phyloP scores from a whole-genome alignment of 2,888 invertebrate genomes.

The Drosophila kanekoi region DNA sequence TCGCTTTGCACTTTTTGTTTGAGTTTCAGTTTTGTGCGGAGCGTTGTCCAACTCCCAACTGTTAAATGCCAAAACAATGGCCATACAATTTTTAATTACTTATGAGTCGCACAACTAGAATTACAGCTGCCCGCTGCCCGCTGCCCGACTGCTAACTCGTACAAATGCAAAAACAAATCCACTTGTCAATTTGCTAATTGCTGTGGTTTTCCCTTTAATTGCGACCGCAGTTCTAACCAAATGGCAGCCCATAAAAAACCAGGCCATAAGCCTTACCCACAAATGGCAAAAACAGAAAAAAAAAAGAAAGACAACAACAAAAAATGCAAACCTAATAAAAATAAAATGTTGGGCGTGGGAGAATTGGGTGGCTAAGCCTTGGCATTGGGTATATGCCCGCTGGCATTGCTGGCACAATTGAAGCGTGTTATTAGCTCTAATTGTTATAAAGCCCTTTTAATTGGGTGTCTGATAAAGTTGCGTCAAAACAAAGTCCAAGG shows the following conservation, averaged over 20 bases:
- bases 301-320: not conserved
- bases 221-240: constrained; percentile 60
- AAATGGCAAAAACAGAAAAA: constrained; percentile 17
- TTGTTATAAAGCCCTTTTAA: constrained; percentile 79
- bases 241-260: constrained; percentile 58
- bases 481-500: constrained; percentile 58
- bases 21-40: constrained; percentile 30
- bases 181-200: constrained; percentile 78
- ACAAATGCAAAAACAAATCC: constrained; percentile 67
- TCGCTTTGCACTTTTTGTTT: constrained; percentile 63
- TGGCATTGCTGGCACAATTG: constrained; percentile 71
- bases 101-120: constrained; percentile 47
- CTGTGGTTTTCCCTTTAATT: constrained; percentile 74
- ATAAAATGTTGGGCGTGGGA: constrained; percentile 46
- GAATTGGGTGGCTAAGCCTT: not conserved
- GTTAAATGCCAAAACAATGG: constrained; percentile 56
- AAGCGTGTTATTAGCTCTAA: constrained; percentile 79
- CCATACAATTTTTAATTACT: constrained; percentile 63
- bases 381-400: constrained; percentile 33
- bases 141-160: constrained; percentile 35
- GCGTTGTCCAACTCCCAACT: constrained; percentile 3
- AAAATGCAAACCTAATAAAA: constrained; percentile 58
- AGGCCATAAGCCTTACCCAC: constrained; percentile 47
- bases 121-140: constrained; percentile 10
- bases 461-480: constrained; percentile 78